Evolutionary conservation across 2,888 invertebrate genomes (phyloP).

Genomic region (Congeria kusceri): DNA sequence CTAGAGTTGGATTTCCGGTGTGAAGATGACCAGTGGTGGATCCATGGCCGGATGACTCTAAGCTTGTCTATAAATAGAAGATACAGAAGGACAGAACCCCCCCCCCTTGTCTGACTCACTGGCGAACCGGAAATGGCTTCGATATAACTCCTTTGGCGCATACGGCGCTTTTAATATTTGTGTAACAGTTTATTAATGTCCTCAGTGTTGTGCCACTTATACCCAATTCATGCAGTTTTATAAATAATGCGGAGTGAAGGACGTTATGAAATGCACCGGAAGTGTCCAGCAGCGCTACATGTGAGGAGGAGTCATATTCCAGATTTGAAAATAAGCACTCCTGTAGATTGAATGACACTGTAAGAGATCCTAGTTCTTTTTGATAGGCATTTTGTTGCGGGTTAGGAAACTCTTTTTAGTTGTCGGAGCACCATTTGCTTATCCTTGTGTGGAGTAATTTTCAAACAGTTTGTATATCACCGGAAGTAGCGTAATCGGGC

Average conservation of each 20-base stretch:
- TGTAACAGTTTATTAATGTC: constrained; percentile 18
- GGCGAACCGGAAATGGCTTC: constrained; percentile 3
- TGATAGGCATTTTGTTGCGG: constrained; percentile 25
- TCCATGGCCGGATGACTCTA: constrained; percentile 1
- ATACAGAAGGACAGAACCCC: constrained; percentile 21
- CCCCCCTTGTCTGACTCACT: constrained; percentile 20
- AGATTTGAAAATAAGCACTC: constrained; percentile 5
- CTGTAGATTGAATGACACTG: constrained; percentile 20
- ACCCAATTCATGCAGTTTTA: constrained; percentile 15
- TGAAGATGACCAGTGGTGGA: background rate
- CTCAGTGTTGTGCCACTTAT: constrained; percentile 10
- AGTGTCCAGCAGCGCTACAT: constrained; percentile 13
- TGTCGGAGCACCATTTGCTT: background rate
- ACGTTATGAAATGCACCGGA: constrained; percentile 22
- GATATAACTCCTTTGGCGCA: constrained; percentile 10
- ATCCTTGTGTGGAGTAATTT: constrained; percentile 8
- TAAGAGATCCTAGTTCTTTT: constrained; percentile 17
- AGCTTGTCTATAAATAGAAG: constrained; percentile 22
- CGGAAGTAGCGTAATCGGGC: constrained; percentile 17
- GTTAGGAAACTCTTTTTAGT: constrained; percentile 14
- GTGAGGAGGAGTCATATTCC: background rate
- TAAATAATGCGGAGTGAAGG: constrained; percentile 9
- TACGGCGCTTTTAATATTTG: background rate
- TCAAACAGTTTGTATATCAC: constrained; percentile 26
- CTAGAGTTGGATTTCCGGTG: constrained; percentile 16